Conservation (phyloP, 1,140 invertebrate genomes). For the Monochamus saltuarius region DNA sequence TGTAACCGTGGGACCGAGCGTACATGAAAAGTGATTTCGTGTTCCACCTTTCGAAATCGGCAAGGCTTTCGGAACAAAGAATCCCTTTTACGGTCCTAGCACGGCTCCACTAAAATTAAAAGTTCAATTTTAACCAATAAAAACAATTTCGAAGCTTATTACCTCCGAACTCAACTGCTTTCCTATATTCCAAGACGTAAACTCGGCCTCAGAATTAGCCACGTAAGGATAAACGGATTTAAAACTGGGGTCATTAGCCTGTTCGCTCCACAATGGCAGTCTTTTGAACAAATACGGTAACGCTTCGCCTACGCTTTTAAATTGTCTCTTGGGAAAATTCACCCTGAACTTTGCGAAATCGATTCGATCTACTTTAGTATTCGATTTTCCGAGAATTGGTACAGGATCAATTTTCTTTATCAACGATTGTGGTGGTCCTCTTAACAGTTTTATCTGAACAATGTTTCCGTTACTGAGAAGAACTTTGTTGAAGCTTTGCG, state of each 20-base stretch:
- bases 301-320: slow-evolving; percentile 38
- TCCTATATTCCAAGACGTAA: slow-evolving; percentile 37
- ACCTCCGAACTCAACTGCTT: slow-evolving; percentile 43
- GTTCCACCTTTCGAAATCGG: slow-evolving; percentile 32
- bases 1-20: slow-evolving; percentile 39
- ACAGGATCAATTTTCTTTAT: not conserved
- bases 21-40: slow-evolving; percentile 44
- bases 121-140: not conserved
- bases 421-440: not conserved
- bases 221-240: slow-evolving; percentile 42
- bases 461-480: slow-evolving; percentile 24
- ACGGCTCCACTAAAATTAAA: slow-evolving; percentile 42
- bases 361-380: not conserved
- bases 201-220: slow-evolving; percentile 38
- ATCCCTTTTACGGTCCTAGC: slow-evolving; percentile 41
- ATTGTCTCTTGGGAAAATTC: slow-evolving; percentile 32
- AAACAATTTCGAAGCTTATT: slow-evolving; percentile 18
- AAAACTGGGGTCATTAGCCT: slow-evolving; percentile 31
- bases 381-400: no score
- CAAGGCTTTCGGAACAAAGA: slow-evolving; percentile 23
- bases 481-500: slow-evolving; percentile 25
- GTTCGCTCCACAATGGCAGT: slow-evolving; percentile 35
- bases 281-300: slow-evolving; percentile 44
- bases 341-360: slow-evolving; percentile 26
- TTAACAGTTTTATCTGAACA: slow-evolving; percentile 25